Conservation (phyloP, 1,140 invertebrate genomes). For the Microplitis demolitor region DNA sequence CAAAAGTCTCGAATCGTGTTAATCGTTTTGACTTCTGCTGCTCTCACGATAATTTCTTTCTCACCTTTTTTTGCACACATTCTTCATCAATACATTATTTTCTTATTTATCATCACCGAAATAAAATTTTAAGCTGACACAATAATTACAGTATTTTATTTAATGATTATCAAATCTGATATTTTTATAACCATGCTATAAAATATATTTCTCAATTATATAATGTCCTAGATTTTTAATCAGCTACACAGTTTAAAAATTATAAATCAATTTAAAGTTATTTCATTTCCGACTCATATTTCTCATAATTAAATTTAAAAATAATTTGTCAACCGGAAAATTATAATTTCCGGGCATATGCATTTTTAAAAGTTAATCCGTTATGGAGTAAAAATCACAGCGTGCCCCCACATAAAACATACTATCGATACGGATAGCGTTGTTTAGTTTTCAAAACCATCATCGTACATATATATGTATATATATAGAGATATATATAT, state of each 20-base stretch:
- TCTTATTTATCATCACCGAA: not conserved
- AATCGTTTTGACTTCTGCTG: not conserved
- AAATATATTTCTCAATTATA: no score
- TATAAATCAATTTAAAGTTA: no score
- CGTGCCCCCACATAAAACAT: not conserved
- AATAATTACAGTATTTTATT: not conserved
- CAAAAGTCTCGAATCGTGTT: no score
- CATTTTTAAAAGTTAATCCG: not conserved
- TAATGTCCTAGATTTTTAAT: no score
- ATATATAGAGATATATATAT: not conserved
- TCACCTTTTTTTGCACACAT: not conserved
- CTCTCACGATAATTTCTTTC: not conserved
- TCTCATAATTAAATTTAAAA: not conserved
- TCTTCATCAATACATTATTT: not conserved
- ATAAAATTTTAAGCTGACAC: not conserved
- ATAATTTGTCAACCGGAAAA: not conserved
- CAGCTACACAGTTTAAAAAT: no score
- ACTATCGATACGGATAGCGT: not conserved
- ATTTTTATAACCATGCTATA: not conserved
- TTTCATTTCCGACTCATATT: not conserved
- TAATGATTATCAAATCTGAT: not conserved
- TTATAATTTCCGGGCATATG: slow-evolving; percentile 21
- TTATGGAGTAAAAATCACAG: slow-evolving; percentile 19
- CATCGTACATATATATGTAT: not conserved
- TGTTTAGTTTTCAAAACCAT: not conserved